Base-by-base conservation (phyloP, 2,888 invertebrate species). In the Tenthredo mesomela region DNA sequence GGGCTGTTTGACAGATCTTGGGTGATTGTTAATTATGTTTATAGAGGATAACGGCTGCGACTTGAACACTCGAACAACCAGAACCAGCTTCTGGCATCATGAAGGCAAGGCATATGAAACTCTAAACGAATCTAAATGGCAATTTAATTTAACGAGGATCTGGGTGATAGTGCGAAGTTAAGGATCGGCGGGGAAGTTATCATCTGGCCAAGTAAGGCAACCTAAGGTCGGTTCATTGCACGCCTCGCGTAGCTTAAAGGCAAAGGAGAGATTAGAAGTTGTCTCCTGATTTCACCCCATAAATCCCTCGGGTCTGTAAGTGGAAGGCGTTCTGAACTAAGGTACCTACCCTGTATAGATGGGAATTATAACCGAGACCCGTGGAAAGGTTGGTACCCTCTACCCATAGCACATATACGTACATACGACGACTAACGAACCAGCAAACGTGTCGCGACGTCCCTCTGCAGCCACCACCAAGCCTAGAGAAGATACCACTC, bases 11-110 rank as follows among this genome's bases (percentile, higher is more conserved):
- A 91, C 90, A 89, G 90, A 91, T 92, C 91, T 91, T 91, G 90
- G 90, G 89, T 91, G 91, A 92, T 92, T 92, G 92, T 92, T 92
- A 92, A 92, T 92, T 91, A 92, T 90, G 91, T 92, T 92, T 91
- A 90, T 88, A 88, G 89, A 91, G 88, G 86, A 54, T 33, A 50
- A 18, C 50, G 50, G 9, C 3, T 3, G n/a, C 9, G 73, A 73
- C 21, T 7, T 73, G 47, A 47, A 47, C 47, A 47, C 40, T 21
- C n/a, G 29, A 54, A 25, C 40, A 18, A 12, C 73, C 21, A n/a
- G 12, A 33, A 6, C 50, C 75, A 18, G 1, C 70, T 5, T 70
- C 61, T 21, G 25, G 10, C 21, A 10, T 21, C 9, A 5, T 1
- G 21, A 21, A 21, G 58, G 58, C n/a, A 21, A 21, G 58, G n/a